Evolutionary conservation across 2,888 invertebrate species (phyloP).

Genomic region (Perdita meconis): DNA sequence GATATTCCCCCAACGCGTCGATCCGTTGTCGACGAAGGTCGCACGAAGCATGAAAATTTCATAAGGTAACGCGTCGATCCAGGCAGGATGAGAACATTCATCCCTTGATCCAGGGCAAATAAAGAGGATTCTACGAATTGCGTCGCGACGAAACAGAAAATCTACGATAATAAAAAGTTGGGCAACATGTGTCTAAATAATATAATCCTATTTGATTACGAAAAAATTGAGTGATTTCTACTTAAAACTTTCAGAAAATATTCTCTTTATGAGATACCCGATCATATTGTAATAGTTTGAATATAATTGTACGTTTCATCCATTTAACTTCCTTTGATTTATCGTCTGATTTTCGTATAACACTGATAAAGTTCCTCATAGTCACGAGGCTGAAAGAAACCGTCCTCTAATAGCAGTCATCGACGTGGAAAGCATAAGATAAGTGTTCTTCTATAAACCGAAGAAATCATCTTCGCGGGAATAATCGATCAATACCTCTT

Average conservation of each 20-base stretch:
- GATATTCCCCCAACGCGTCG: slow-evolving; percentile 20
- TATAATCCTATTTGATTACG: background rate
- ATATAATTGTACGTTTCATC: background rate
- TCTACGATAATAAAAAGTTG: slow-evolving; percentile 1
- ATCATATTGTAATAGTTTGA: background rate
- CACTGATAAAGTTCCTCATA: slow-evolving; percentile 22
- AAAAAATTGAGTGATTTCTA: background rate
- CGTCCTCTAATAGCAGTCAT: slow-evolving; percentile 29
- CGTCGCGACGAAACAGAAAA: background rate
- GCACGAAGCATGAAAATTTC: slow-evolving; percentile 64
- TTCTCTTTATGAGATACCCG: too few relatives aligned
- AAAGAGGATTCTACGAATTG: slow-evolving; percentile 41
- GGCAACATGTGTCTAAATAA: slow-evolving; percentile 1
- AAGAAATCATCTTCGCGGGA: slow-evolving; percentile 37
- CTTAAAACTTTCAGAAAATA: too few relatives aligned
- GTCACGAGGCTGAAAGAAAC: slow-evolving; percentile 9
- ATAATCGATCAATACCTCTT: slow-evolving; percentile 52
- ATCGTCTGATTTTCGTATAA: background rate
- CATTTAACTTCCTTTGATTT: background rate
- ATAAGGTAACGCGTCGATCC: slow-evolving; percentile 48
- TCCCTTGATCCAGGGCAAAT: slow-evolving; percentile 47
- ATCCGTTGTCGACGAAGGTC: slow-evolving; percentile 24
- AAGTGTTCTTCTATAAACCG: slow-evolving; percentile 47
- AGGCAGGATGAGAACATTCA: slow-evolving; percentile 16
- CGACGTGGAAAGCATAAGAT: slow-evolving; percentile 48